phyloP scores from a whole-genome alignment of 2,797 vertebrate species.

The Helicolenus hilgendorfi region DNA sequence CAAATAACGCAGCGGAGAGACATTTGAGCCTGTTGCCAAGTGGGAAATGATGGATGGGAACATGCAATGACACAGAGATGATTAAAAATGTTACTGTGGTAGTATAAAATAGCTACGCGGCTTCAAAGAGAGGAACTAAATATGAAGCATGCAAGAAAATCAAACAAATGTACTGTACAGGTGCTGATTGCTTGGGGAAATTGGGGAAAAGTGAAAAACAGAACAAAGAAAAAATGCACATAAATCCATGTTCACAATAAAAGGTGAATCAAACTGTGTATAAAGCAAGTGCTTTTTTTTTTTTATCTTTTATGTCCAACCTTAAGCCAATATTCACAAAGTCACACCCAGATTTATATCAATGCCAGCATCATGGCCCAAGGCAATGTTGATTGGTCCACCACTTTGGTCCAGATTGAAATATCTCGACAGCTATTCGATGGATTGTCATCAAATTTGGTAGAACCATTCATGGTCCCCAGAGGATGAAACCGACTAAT shows the following conservation, averaged over 20 bases:
- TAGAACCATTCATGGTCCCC: neutral
- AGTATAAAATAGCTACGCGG: neutral
- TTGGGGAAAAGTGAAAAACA: neutral
- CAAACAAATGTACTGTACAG: conserved; percentile 1
- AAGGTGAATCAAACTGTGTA: neutral
- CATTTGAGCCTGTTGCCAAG: conserved; percentile 40
- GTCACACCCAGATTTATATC: neutral
- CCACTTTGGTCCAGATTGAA: neutral
- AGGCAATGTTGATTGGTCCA: neutral
- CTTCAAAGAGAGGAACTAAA: conserved; percentile 6
- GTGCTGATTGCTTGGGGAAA: neutral
- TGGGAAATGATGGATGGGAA: conserved; percentile 45
- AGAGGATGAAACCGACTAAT: neutral
- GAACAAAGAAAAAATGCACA: conserved; percentile 17
- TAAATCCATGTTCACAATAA: neutral
- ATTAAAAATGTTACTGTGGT: conserved; percentile 28
- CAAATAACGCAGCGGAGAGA: conserved; percentile 30
- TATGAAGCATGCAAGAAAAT: neutral
- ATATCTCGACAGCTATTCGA: neutral
- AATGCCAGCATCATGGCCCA: neutral
- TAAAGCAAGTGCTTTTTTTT: neutral
- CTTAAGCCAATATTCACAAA: neutral
- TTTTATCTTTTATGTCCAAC: neutral
- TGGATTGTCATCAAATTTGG: neutral
- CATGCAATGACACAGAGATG: conserved; percentile 29